phyloP scores from a whole-genome alignment of 2,797 vertebrate genomes.

The Crocodylus rhombifer region DNA sequence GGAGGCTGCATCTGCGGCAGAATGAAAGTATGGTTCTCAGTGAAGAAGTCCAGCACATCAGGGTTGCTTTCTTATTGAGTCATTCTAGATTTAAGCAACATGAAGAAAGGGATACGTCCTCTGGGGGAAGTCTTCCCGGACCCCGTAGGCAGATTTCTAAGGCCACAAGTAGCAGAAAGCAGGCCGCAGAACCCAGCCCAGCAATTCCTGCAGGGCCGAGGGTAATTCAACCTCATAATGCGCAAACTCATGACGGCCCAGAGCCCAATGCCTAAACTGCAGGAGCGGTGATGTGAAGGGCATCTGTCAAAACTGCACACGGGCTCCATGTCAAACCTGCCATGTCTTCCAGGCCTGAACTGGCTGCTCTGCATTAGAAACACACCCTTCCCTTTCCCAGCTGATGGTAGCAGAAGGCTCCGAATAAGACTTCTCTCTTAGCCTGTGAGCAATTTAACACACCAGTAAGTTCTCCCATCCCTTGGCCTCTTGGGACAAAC shows the following conservation, averaged over 20 bases:
- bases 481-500: neutral
- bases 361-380: neutral
- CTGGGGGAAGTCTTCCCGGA: neutral
- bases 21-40: too few species aligned
- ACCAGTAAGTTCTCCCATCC: neutral
- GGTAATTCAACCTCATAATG: neutral
- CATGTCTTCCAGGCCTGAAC: too few species aligned
- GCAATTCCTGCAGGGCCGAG: conserved; percentile 18
- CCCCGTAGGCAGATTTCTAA: neutral
- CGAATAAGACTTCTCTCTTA: neutral
- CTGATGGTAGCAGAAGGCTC: neutral
- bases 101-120: neutral
- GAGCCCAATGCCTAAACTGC: neutral
- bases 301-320: too few species aligned
- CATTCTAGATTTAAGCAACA: neutral
- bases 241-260: too few species aligned
- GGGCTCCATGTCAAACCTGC: too few species aligned
- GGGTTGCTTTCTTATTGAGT: too few species aligned
- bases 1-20: neutral
- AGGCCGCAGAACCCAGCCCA: neutral
- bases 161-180: neutral
- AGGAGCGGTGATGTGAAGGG: neutral
- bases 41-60: too few species aligned
- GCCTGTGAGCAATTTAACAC: neutral
- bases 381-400: neutral